phyloP scores from a whole-genome alignment of 2,888 invertebrate species.

The Protula sp. region DNA sequence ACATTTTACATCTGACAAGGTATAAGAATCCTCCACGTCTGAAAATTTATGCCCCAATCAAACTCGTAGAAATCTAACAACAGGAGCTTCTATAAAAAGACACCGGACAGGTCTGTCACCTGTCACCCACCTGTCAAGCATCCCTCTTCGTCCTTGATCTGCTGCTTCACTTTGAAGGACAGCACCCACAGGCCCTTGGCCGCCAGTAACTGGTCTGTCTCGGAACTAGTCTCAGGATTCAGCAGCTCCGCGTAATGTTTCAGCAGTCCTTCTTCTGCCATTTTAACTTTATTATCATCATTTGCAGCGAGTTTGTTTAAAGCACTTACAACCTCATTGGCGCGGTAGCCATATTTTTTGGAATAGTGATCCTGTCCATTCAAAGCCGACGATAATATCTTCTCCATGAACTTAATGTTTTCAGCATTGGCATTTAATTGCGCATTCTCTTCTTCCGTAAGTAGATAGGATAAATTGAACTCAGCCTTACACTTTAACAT shows the following conservation, averaged over 20 bases:
- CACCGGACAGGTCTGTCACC: too few species aligned
- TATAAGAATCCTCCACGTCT: too few species aligned
- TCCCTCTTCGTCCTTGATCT: background rate
- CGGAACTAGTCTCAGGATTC: background rate
- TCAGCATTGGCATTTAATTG: conserved; percentile 32
- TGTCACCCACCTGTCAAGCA: conserved; percentile 1
- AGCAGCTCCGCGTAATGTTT: conserved; percentile 5
- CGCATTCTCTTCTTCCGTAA: conserved; percentile 39
- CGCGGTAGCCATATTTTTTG: conserved; percentile 36
- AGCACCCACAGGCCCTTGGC: conserved; percentile 6
- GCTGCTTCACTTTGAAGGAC: conserved; percentile 1
- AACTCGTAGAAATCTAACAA: too few species aligned
- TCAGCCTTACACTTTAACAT: conserved; percentile 38
- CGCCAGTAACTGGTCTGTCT: background rate
- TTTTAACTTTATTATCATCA: conserved; percentile 36
- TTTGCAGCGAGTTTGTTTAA: conserved; percentile 38
- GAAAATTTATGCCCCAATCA: too few species aligned
- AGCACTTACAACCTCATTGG: conserved; percentile 31
- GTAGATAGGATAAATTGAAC: conserved; percentile 39
- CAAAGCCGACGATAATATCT: conserved; percentile 30
- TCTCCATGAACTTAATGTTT: conserved; percentile 33
- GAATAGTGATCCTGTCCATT: conserved; percentile 29
- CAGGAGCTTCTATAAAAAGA: too few species aligned
- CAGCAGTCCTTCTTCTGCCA: conserved; percentile 13
- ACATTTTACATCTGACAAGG: too few species aligned